Evolutionary conservation across 2,113 vertebrate genomes (phyloP), one percentile per base, ranked within the genome.

Genomic region (Nasalis larvatus): DNA sequence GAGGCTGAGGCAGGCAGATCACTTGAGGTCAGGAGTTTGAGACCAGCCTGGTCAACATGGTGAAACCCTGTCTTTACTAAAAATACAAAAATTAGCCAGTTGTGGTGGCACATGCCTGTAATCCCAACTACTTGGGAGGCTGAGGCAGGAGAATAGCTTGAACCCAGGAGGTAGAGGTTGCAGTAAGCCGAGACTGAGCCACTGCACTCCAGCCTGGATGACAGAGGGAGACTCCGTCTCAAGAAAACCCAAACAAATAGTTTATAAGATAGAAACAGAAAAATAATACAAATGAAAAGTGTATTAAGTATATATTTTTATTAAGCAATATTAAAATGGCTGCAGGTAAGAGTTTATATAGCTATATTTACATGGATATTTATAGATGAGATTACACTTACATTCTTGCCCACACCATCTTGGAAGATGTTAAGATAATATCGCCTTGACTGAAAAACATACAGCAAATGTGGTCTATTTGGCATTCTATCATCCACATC

Each of bases 241-340:
- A 60, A 60, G 23, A 60, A 60, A 60, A 11, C 20, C 20, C 20
- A 4, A 11, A 60, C 8, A 60, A 60, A 60, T 54, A 54, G 7
- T 54, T 54, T 54, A 54, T 54, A 60, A 60, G 23, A 60, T 25
- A 60, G 25, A 60, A 78, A 66, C 10, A 49, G 49, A 86, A 95
- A 89, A 96, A 56, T 63, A 89, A 47, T 63, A 80, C 30, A 76
- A 89, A 37, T 66, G 23, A 92, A 66, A 83, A 95, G 7, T 52
- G 17, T 84, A 30, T 84, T 54, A 78, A 78, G n/a, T 68, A 45
- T 66, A 27, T 42, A 2, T 88, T 87, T 40, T 83, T 94, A 93
- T 86, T 87, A 83, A 92, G 7, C 45, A 52, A 86, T 83, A 73
- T 92, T 89, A 86, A 96, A 81, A n/a, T 60, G 54, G 5, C 54